Evolutionary conservation across 1,140 invertebrate species (phyloP).

Genomic region (Drosophila fuyamai): DNA sequence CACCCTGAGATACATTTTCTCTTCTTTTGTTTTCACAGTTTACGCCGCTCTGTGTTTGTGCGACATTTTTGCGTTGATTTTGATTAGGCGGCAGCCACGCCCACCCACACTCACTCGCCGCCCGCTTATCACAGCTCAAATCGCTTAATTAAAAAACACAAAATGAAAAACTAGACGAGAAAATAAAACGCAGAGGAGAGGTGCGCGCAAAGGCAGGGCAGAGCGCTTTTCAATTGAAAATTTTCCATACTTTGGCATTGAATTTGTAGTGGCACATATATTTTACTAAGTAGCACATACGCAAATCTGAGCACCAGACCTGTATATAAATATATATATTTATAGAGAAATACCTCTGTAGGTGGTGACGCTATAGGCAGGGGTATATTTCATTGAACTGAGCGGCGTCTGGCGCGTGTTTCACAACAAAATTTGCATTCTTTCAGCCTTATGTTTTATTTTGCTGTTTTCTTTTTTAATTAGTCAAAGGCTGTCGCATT

Average conservation of each 20-base stretch:
- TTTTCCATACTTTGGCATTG: slow-evolving; percentile 56
- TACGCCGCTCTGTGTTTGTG: slow-evolving; percentile 42
- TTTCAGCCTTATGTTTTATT: slow-evolving; percentile 40
- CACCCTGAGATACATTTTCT: slow-evolving; percentile 45
- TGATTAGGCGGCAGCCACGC: slow-evolving; percentile 60
- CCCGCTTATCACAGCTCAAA: slow-evolving; percentile 56
- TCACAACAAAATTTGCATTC: slow-evolving; percentile 49
- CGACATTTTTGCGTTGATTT: slow-evolving; percentile 50
- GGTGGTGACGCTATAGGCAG: slow-evolving; percentile 39
- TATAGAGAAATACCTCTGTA: slow-evolving; percentile 21
- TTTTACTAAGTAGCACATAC: slow-evolving; percentile 42
- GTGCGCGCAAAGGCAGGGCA: slow-evolving; percentile 6
- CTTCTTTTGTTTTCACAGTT: slow-evolving; percentile 29
- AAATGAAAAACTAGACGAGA: slow-evolving; percentile 4
- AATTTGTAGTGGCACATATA: slow-evolving; percentile 47
- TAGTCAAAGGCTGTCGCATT: slow-evolving; percentile 52
- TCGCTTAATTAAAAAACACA: slow-evolving; percentile 59
- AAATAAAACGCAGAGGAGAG: slow-evolving; percentile 8
- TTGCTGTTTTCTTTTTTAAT: slow-evolving; percentile 50
- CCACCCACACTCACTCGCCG: slow-evolving; percentile 24
- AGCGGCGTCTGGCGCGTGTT: slow-evolving; percentile 29
- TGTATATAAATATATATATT: neutral
- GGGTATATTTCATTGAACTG: slow-evolving; percentile 32
- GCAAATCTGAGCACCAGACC: slow-evolving; percentile 23
- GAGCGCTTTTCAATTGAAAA: slow-evolving; percentile 32